These are phyloP conservation scores for Bellardia bayeri DNA, from an alignment of 2,888 invertebrate species.

Conservation along the genomic window DNA sequence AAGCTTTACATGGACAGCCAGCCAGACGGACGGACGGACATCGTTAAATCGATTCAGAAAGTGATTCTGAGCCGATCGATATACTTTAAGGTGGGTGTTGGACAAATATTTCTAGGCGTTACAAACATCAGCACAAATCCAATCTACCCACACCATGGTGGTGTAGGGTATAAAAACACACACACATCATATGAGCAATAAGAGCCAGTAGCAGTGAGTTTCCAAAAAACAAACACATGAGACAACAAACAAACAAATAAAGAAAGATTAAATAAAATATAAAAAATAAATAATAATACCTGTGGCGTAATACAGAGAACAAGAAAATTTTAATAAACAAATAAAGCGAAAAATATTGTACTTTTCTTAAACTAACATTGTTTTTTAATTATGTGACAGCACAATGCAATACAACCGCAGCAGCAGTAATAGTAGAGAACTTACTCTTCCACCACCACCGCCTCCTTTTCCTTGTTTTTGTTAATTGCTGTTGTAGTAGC, in stretches of 20 bases:
- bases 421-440: slow-evolving; percentile 44
- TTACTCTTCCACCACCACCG: slow-evolving; percentile 67
- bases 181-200: slow-evolving; percentile 26
- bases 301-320: slow-evolving; percentile 71
- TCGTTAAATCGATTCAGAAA: too few species aligned
- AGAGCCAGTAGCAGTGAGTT: slow-evolving; percentile 30
- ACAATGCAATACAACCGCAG: slow-evolving; percentile 37
- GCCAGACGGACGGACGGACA: too few species aligned
- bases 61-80: too few species aligned
- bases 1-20: too few species aligned
- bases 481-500: slow-evolving; percentile 37
- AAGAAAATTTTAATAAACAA: slow-evolving; percentile 62
- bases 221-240: slow-evolving; percentile 50
- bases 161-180: background rate
- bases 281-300: slow-evolving; percentile 50
- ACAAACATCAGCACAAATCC: too few species aligned
- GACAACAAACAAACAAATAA: slow-evolving; percentile 22
- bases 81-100: too few species aligned
- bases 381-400: slow-evolving; percentile 66
- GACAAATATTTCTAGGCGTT: too few species aligned
- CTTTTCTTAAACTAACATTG: slow-evolving; percentile 57
- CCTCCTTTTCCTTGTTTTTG: slow-evolving; percentile 31
- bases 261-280: slow-evolving; percentile 20
- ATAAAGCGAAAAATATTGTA: slow-evolving; percentile 45
- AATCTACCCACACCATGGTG: too few species aligned